Evolutionary conservation across 2,797 vertebrate genomes (phyloP).

Genomic region (Pteronotus mesoamericanus): DNA sequence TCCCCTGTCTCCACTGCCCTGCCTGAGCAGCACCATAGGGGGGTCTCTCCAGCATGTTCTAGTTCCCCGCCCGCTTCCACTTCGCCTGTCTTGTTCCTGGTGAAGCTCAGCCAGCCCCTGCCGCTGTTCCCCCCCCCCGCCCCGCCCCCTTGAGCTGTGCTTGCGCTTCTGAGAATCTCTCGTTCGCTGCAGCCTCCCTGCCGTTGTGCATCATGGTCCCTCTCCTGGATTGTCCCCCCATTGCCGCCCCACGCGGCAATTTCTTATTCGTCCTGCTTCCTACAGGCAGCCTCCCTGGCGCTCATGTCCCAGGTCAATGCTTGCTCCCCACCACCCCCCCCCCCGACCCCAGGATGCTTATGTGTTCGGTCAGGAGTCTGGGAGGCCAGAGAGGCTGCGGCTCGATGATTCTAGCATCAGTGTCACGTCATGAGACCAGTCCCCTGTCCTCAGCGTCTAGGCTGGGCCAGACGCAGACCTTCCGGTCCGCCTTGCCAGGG

Average conservation of each 20-base stretch:
- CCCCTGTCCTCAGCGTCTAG: not conserved
- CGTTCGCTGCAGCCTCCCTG: not conserved
- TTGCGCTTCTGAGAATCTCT: not conserved
- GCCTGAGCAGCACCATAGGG: accelerated
- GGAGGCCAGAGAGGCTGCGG: not conserved
- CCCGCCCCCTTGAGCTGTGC: not conserved
- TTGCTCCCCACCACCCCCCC: accelerated
- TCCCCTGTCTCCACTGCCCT: not conserved
- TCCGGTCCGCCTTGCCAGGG: not conserved
- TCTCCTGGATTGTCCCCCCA: not conserved
- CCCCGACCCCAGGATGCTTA: accelerated
- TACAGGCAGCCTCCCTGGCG: not conserved
- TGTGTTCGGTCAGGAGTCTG: not conserved
- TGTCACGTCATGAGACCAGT: accelerated
- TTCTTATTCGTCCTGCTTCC: not conserved
- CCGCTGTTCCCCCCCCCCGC: not conserved
- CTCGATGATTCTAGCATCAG: not conserved
- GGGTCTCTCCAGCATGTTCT: not conserved
- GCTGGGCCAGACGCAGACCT: not conserved
- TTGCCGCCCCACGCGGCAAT: not conserved
- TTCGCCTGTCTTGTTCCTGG: not conserved
- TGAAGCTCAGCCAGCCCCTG: not conserved
- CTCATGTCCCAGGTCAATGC: not conserved
- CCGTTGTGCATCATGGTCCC: not conserved
- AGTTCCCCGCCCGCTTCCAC: not conserved